Base-by-base conservation (phyloP, 2,888 invertebrate genomes). In the Rhingia campestris region DNA sequence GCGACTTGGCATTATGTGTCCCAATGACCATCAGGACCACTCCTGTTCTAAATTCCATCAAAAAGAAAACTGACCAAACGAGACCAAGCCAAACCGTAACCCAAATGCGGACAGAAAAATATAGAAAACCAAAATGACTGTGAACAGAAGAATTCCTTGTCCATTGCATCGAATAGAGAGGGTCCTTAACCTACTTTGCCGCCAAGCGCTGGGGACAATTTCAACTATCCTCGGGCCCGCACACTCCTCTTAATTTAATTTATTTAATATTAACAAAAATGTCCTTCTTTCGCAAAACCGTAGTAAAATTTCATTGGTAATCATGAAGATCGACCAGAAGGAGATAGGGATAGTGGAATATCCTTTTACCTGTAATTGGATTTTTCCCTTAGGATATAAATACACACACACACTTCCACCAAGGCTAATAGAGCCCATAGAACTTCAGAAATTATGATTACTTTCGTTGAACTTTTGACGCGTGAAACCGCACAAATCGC, bases 321-420 rank as follows among this genome's bases (percentile, higher is more conserved):
- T 81, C 81, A 81, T 66, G 9, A 37, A 54, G 76, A 75, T 75
- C 64, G 54, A 43, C 35, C 10, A 12, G 12, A 66, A 49, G 51
- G 22, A 61, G 64, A 81, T 81, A 70, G 51, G 75, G 75, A 81
- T 81, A 75, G 70, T 64, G 61, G 51, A 81, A 81, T 76, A 81
- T 81, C 81, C 81, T 76, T 81, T 81, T 81, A 81, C 76, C 81
- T 81, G 75, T 81, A 81, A 81, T 81, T 81, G 81, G 81, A 81
- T 81, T 76, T 75, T 53, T 80, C 37, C 47, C 49, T 76, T n/a
- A 32, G 37, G 41, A 80, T 54, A 45, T 54, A 54, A 56, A 6
- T 9, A 0, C 7, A 5, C 32, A 37, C 14, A 47, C 9, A n/a
- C n/a, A n/a, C n/a, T n/a, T n/a, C n/a, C n/a, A n/a, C n/a, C n/a